A percentile compares a stretch with the other conserved stretches of the same genome.
Conservation (phyloP, 2,797 vertebrate genomes). For the Schizopygopsis pylzovi region DNA sequence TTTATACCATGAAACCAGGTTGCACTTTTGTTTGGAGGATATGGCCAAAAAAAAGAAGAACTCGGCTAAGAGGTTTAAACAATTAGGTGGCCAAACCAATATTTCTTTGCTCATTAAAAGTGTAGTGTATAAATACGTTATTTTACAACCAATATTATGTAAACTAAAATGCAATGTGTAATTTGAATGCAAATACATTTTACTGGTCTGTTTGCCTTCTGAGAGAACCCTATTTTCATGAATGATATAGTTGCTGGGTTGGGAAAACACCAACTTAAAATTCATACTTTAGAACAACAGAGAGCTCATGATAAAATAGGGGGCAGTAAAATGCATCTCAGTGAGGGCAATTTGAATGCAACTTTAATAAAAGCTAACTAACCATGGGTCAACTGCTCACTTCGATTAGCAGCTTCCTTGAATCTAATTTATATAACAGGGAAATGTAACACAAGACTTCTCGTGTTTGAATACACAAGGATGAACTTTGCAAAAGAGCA, state of each 20-base stretch:
- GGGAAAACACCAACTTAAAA: background rate
- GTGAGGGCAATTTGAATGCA: constrained; percentile 38
- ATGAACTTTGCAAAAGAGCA: constrained; percentile 9
- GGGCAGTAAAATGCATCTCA: constrained; percentile 43
- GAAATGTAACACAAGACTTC: constrained; percentile 17
- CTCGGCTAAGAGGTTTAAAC: too few species aligned
- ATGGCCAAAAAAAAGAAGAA: too few species aligned
- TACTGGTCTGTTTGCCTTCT: background rate
- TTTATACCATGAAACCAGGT: too few species aligned
- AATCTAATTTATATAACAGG: constrained; percentile 26
- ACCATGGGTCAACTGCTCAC: constrained; percentile 3
- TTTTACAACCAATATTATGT: background rate
- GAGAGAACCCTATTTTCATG: background rate
- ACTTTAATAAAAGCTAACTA: constrained; percentile 43
- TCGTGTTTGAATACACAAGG: constrained; percentile 30
- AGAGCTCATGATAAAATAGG: constrained; percentile 37
- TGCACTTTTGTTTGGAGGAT: too few species aligned
- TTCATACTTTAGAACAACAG: constrained; percentile 26
- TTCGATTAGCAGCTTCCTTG: constrained; percentile 42
- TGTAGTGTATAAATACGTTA: background rate
- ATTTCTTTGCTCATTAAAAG: background rate
- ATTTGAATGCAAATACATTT: background rate
- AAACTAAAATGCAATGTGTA: background rate
- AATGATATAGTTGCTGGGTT: background rate
- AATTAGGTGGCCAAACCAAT: background rate